Base-by-base conservation (phyloP, 2,888 invertebrate genomes). In the Tenthredo distinguenda region DNA sequence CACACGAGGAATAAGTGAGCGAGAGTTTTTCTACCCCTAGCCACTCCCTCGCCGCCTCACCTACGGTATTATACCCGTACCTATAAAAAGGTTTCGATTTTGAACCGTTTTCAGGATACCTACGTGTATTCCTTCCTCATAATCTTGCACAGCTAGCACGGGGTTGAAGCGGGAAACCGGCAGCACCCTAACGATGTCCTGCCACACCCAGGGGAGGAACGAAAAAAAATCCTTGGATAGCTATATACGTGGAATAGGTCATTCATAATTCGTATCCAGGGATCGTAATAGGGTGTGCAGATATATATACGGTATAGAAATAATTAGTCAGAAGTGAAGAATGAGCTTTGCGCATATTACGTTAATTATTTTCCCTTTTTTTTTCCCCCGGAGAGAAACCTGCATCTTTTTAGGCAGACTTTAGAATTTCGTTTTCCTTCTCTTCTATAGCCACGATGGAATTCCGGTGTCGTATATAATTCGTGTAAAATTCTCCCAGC, bases 181-280 rank as follows among this genome's bases (percentile, higher is more conserved):
- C 83, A 68, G 83, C 68, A 68, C 68, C 83, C 83, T 83, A 83
- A 83, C 83, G 83, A 83, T 68, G 55, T 83, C 83, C 71, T 58
- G 68, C 83, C 83, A 65, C 83, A 68, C 83, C 83, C 83, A 10
- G 68, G 65, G 43, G 47, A 83, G 83, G 47, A 31, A 65, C 47
- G 31, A 50, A 50, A 83, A 50, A 68, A 71, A 58, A 62, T 76
- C 47, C 26, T 18, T 55, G 2, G 31, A 76, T 68, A 68, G 68
- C 68, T 68, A 34, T 68, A 68, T 34, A 68, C 68, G 6, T 68
- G 68, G 31, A 26, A 26, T 12, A 58, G 81, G 40, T 43, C 72
- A 62, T 81, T 58, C 81, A 62, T 81, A 81, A 81, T 77, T 77
- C 55, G 18, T 71, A 55, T 47, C 34, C 9, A n/a, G n/a, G 55